Evolutionary conservation across 2,888 invertebrate genomes (phyloP).

Genomic region (Belgica antarctica): DNA sequence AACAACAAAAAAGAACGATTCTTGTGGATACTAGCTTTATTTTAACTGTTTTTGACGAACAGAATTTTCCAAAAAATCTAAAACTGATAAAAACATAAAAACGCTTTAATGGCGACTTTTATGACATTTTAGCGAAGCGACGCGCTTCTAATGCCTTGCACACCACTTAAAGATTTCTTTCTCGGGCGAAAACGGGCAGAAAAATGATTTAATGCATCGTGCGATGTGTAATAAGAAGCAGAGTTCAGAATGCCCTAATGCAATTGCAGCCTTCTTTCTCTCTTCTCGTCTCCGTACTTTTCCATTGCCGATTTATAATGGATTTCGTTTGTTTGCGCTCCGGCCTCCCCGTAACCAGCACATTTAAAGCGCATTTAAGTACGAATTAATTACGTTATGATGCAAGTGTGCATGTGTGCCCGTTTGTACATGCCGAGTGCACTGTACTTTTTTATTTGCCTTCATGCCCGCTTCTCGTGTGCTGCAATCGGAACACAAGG

Average conservation of each 20-base stretch:
- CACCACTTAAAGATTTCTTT: background rate
- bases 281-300: conserved; percentile 18
- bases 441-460: conserved; percentile 34
- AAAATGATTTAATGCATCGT: background rate
- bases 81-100: too few species aligned
- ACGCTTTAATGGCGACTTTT: too few species aligned
- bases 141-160: background rate
- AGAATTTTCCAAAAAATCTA: too few species aligned
- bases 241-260: background rate
- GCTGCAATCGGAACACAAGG: conserved; percentile 14
- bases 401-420: background rate
- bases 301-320: conserved; percentile 13
- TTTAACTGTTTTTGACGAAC: background rate
- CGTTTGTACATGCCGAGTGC: conserved; percentile 23
- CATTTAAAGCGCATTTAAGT: conserved; percentile 16
- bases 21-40: conserved; percentile 1
- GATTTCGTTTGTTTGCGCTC: conserved; percentile 3
- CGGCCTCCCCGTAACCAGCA: conserved; percentile 6
- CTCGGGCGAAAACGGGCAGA: too few species aligned
- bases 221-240: conserved; percentile 9
- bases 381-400: conserved; percentile 26
- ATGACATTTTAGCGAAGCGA: too few species aligned
- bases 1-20: background rate
- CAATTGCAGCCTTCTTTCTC: background rate
- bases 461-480: conserved; percentile 11